Evolutionary conservation across 2,797 vertebrate species (phyloP).

Genomic region (Arnoldichthys spilopterus): DNA sequence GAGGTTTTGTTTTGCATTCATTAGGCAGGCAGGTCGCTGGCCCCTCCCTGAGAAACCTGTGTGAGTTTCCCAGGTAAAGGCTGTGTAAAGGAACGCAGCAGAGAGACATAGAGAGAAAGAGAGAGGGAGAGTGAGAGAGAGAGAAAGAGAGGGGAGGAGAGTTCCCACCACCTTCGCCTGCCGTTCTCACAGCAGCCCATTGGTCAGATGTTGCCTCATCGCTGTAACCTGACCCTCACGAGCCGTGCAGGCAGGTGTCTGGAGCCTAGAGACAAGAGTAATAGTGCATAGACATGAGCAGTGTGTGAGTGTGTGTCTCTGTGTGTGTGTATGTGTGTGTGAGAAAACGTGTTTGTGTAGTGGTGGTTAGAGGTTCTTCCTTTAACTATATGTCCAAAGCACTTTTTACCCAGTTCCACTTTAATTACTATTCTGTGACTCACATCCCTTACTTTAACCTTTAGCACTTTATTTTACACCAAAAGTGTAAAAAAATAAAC

Average conservation of each 20-base stretch:
- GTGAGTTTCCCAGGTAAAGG: conserved; percentile 77
- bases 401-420: too few species aligned
- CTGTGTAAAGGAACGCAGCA: conserved; percentile 48
- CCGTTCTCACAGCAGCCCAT: conserved; percentile 81
- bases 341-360: background rate
- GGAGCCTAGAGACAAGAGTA: conserved; percentile 66
- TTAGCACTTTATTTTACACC: too few species aligned
- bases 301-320: conserved; percentile 2
- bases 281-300: conserved; percentile 58
- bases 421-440: too few species aligned
- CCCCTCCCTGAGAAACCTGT: conserved; percentile 75
- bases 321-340: background rate
- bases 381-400: too few species aligned
- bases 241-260: conserved; percentile 77
- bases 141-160: conserved; percentile 81
- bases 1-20: conserved; percentile 80
- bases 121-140: conserved; percentile 66
- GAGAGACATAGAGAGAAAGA: conserved; percentile 66
- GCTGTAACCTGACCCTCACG: conserved; percentile 69
- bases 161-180: conserved; percentile 84
- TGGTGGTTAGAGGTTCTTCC: background rate
- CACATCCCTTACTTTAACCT: too few species aligned
- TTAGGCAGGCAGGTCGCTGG: conserved; percentile 68
- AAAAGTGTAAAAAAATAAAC: too few species aligned
- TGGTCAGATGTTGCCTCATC: conserved; percentile 78